phyloP scores from a whole-genome alignment of 2,113 vertebrate genomes.

The Hydropotes inermis region DNA sequence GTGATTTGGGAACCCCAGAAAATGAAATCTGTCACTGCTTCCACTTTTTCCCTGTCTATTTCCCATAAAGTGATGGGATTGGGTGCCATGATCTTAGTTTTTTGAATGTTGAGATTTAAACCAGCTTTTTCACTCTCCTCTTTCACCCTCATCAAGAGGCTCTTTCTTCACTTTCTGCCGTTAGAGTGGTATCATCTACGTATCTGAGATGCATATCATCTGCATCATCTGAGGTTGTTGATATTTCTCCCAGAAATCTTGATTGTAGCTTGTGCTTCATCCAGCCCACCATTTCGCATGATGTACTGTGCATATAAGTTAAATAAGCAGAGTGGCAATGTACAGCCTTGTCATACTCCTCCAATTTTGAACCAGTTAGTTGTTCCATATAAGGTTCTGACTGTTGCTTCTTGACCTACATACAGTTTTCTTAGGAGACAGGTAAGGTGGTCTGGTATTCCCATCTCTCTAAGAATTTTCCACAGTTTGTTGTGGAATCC shows the following conservation, averaged over 20 bases:
- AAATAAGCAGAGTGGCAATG: background rate
- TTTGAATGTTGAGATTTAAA: background rate
- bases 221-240: background rate
- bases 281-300: accelerated
- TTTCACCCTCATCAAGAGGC: background rate
- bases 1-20: background rate
- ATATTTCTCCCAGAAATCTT: background rate
- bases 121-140: background rate
- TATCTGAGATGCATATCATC: background rate
- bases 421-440: background rate
- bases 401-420: background rate
- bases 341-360: background rate
- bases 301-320: background rate
- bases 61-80: background rate
- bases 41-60: background rate
- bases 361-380: background rate
- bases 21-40: background rate
- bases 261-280: background rate
- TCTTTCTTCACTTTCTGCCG: background rate
- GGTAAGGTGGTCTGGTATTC: background rate
- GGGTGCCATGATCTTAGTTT: background rate
- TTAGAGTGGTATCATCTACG: background rate
- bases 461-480: background rate
- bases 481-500: background rate
- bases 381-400: background rate